These are phyloP conservation scores for Diogma glabrata DNA, from an alignment of 2,888 invertebrate genomes.

Conservation along the genomic window DNA sequence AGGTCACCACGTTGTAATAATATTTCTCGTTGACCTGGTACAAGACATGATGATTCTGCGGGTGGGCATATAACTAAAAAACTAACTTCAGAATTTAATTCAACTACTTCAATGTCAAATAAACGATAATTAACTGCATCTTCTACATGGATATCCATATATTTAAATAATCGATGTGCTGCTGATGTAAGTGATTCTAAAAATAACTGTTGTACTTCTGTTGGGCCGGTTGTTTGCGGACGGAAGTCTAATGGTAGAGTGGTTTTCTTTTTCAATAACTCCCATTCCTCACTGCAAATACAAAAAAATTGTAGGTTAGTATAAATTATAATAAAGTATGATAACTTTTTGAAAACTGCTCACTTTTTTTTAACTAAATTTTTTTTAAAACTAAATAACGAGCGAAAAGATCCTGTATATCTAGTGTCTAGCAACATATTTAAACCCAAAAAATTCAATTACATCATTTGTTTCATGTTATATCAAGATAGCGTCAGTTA, in stretches of 20 bases:
- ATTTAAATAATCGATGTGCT: slow-evolving; percentile 60
- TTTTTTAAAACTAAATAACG: too few relatives aligned
- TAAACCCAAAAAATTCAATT: too few relatives aligned
- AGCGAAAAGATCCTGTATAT: too few relatives aligned
- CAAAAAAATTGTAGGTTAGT: background rate
- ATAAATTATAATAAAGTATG: background rate
- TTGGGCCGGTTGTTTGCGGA: slow-evolving; percentile 40
- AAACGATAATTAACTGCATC: slow-evolving; percentile 65
- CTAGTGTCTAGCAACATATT: too few relatives aligned
- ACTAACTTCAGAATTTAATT: slow-evolving; percentile 80
- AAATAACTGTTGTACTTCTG: slow-evolving; percentile 71
- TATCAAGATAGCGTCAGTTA: too few relatives aligned
- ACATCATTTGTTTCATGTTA: too few relatives aligned
- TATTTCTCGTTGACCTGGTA: slow-evolving; percentile 75
- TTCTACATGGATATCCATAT: slow-evolving; percentile 64
- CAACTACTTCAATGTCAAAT: slow-evolving; percentile 89
- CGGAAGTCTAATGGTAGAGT: slow-evolving; percentile 33
- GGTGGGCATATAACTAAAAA: slow-evolving; percentile 88
- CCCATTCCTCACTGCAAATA: slow-evolving; percentile 83
- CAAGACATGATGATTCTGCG: slow-evolving; percentile 84
- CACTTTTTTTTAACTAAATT: too few relatives aligned
- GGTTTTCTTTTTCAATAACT: slow-evolving; percentile 60
- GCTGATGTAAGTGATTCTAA: slow-evolving; percentile 65
- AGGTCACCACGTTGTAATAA: slow-evolving; percentile 75
- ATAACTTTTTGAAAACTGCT: too few relatives aligned